Base-by-base conservation (phyloP, 92 coral and sea anemone species). In the Epizoanthus ramosus region DNA sequence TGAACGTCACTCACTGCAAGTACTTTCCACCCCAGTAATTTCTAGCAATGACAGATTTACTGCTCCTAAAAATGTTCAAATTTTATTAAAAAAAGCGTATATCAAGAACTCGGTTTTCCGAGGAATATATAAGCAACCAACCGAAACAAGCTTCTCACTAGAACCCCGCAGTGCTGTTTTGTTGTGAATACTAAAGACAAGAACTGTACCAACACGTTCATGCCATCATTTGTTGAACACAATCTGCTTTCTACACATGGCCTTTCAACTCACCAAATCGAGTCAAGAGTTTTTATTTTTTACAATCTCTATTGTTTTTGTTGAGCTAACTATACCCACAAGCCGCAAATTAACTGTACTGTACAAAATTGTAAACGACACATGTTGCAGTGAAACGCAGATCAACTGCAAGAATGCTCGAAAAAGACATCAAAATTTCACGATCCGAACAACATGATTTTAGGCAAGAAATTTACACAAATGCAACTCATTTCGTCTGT, bases 141-240 rank as follows among this genome's bases (percentile, higher is more conserved):
- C 50, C 65, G 80, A 15, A 18, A 57, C 65, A 33, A 47, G 15
- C 7, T 39, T 3, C 9, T 24, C 7, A 24, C 25, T 8, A 41
- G 70, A 61, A 59, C 82, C 82, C 82, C 66, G 82, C 82, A 45
- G 82, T 47, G 82, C 10, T 19, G 14, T 76, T 76, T 77, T 77
- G 41, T 77, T 77, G 59, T 61, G 57, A 61, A 77, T 75, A 75
- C 58, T 69, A 77, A 24, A 61, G 56, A 19, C 81, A 59, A 67
- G 69, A 67, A 59, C 39, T 7, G 82, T 54, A 17, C 70, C 23
- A 61, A 65, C 57, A 41, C 63, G 16, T 61, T 33, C 70, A 60
- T 77, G 82, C 35, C 41, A 69, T 37, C 75, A n/a, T 24, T 24
- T 71, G 57, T 71, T n/a, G 75, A 8, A 71, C 75, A 41, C 43